Evolutionary conservation across 2,888 invertebrate genomes (phyloP).

Genomic region (Griposia aprilina): DNA sequence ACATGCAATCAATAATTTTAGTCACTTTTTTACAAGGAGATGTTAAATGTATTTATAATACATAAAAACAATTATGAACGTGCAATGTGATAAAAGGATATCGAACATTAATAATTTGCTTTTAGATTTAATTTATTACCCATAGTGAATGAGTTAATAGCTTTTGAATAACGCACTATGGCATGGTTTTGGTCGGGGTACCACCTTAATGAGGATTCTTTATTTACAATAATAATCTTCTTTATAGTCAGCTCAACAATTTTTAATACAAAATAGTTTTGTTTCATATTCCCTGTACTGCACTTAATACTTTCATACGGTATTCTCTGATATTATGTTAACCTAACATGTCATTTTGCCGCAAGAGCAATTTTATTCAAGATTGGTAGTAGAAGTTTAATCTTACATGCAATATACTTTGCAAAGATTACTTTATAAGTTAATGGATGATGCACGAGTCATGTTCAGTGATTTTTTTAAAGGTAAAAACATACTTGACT

Average conservation of each 20-base stretch:
- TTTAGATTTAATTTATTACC: no score
- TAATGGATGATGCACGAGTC: constrained; percentile 13
- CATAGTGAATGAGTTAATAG: no score
- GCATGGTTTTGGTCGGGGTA: no score
- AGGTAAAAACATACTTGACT: neutral
- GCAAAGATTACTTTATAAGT: constrained; percentile 18
- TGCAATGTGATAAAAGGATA: no score
- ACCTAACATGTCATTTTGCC: neutral
- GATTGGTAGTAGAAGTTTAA: constrained; percentile 26
- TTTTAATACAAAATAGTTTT: neutral
- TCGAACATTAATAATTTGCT: no score
- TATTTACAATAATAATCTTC: no score
- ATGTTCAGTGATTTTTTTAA: constrained; percentile 9
- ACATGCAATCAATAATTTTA: no score
- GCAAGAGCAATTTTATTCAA: constrained; percentile 5
- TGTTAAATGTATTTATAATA: no score
- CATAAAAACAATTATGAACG: no score
- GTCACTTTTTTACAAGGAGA: no score
- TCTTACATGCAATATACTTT: constrained; percentile 46
- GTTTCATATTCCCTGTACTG: constrained; percentile 10
- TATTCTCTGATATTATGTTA: constrained; percentile 1
- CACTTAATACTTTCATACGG: neutral
- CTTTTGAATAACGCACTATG: no score
- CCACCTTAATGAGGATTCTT: no score
- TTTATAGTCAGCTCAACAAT: neutral